A percentile compares a stretch with the other conserved stretches of the same genome.
phyloP scores from a whole-genome alignment of 2,113 vertebrate genomes.

The Lota lota region DNA sequence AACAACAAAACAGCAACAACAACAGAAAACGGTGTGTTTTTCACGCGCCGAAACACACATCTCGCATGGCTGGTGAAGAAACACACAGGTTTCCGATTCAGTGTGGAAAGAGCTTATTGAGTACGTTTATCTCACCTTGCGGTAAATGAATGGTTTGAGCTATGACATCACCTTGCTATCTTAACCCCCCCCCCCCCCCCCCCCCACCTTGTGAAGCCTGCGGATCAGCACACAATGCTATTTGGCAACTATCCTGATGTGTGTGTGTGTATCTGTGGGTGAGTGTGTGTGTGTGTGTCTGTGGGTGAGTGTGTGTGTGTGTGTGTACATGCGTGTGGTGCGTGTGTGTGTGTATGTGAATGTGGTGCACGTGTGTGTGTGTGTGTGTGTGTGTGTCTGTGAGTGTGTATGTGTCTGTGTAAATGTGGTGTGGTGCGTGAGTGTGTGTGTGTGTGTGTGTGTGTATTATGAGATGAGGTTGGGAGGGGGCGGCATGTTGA shows the following conservation, averaged over 20 bases:
- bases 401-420: not conserved
- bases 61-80: not conserved
- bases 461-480: not conserved
- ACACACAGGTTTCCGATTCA: not conserved
- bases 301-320: not conserved
- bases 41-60: not conserved
- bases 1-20: too few species aligned
- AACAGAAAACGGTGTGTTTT: not conserved
- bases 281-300: not conserved
- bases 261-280: not conserved
- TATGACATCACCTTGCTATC: constrained; percentile 4
- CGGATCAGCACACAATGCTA: constrained; percentile 10
- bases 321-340: not conserved
- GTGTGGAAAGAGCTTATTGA: not conserved
- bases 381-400: not conserved
- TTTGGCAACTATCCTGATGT: not conserved
- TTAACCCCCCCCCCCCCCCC: not conserved
- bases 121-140: not conserved
- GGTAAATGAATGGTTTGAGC: not conserved
- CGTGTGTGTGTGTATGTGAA: not conserved
- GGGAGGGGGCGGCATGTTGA: constrained; percentile 22
- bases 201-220: not conserved
- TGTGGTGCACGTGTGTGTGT: not conserved
- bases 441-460: constrained; percentile 3
- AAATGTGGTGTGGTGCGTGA: not conserved